Percentiles rank a stretch among this genome's conserved stretches.
These are phyloP conservation scores for Pseudomyrmex concolor DNA, from an alignment of 1,140 invertebrate species.

Conservation along the genomic window DNA sequence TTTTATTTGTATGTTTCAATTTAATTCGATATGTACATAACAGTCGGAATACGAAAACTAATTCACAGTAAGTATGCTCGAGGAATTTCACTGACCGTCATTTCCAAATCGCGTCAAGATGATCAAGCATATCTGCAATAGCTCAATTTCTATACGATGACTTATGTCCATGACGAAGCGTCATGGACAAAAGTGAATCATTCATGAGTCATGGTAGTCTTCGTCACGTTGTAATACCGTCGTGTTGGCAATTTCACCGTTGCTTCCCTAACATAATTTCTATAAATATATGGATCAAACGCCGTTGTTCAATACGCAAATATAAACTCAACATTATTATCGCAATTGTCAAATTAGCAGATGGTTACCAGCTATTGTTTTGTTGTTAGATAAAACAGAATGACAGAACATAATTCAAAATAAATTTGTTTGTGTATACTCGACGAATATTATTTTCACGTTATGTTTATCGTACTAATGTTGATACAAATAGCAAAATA, in stretches of 20 bases:
- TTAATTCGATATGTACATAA: too few relatives aligned
- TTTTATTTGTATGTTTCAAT: too few relatives aligned
- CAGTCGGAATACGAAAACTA: background rate
- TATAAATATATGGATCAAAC: slow-evolving; percentile 8
- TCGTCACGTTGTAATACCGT: background rate
- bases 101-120: slow-evolving; percentile 34
- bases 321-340: background rate
- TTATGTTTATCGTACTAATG: too few relatives aligned
- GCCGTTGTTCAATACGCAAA: background rate
- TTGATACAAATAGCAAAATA: too few relatives aligned
- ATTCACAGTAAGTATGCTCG: slow-evolving; percentile 21
- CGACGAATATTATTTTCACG: too few relatives aligned
- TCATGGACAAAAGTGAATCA: slow-evolving; percentile 46
- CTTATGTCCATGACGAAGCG: slow-evolving; percentile 46
- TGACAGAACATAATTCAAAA: too few relatives aligned
- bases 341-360: background rate
- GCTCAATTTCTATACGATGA: slow-evolving; percentile 5
- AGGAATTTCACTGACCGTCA: slow-evolving; percentile 17
- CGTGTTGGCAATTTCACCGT: slow-evolving; percentile 1
- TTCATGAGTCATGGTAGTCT: slow-evolving; percentile 41
- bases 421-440: too few relatives aligned
- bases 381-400: background rate
- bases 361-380: background rate
- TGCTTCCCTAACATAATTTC: slow-evolving; percentile 5
- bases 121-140: slow-evolving; percentile 46